Base-by-base conservation (phyloP, 2,888 invertebrate genomes). In the Dryomyza anilis region DNA sequence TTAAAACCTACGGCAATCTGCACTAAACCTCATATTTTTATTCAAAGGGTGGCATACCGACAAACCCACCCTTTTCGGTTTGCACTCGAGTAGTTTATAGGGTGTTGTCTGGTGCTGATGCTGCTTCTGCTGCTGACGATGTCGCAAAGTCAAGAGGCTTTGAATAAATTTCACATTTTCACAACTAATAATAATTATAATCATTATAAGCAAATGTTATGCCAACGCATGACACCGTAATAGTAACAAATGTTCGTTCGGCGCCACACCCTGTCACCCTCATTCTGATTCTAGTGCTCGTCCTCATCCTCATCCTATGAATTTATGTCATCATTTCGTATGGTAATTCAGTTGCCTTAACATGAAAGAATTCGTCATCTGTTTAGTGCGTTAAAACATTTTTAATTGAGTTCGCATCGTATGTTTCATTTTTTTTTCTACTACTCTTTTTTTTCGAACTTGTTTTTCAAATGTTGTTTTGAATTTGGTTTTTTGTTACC, bases 111-210 rank as follows among this genome's bases (percentile, higher is more conserved):
- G 33, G 23, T 46, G 19, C 60, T 64, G 62, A n/a, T 53, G 53
- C 33, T 50, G 14, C 8, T 48, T 19, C 23, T 46, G 30, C 39
- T 29, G 46, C 27, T 33, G 59, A 57, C 66, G 67, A 19, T 56
- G 58, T 62, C 59, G 67, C 63, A 68, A 73, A 78, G 78, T 78
- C 78, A 78, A 78, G 78, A 78, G 78, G 78, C 71, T 77, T 77
- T 76, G 75, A 76, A 78, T 79, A 77, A 70, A 76, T 74, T 76
- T 74, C 71, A 75, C 71, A 70, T 72, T 69, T 70, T 72, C 70
- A 71, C 71, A 73, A 60, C 21, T 56, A 65, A 65, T 65, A n/a
- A n/a, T n/a, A n/a, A n/a, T n/a, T n/a, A n/a, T n/a, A n/a, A n/a
- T n/a, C n/a, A n/a, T n/a, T n/a, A n/a, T n/a, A 65, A 65, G 48